Base-by-base conservation (phyloP, 2,113 vertebrate species). In the Cyprinodon variegatus region DNA sequence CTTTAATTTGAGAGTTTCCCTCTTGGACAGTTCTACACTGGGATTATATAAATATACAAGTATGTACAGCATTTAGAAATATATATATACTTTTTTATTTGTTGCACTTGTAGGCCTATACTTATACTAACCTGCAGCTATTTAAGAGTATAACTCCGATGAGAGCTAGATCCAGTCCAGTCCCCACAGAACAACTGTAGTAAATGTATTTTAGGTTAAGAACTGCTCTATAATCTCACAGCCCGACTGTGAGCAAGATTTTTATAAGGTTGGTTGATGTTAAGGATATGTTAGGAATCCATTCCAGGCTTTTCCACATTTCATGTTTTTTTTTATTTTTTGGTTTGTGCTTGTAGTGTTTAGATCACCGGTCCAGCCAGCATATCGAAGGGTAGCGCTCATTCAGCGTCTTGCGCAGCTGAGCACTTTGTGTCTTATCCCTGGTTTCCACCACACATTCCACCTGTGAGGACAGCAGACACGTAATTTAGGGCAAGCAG, bases 381-480 rank as follows among this genome's bases (percentile, higher is more conserved):
- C 68, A 77, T 0, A 95, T 85, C 41, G 92, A 93, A 0, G 96
- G 94, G 78, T 97, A 98, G 38, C 94, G 95, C 61, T 96, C 96
- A 67, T 91, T 75, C 71, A 98, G 89, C 0, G 85, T 89, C 5
- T 92, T 95, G 65, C 90, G 91, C 67, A 98, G 90, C 76, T 97
- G 95, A 74, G 79, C 73, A 14, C 94, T 93, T 78, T 97, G 96
- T 65, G 92, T 87, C 88, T 93, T 95, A 88, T 98, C 96, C 87
- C 95, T 94, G 76, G 95, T 96, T 85, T 97, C 96, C 91, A 96
- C 92, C 3, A 96, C 95, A 89, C 96, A 98, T 85, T 94, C 94
- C 85, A 98, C 95, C 96, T 98, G 91, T 75, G 79, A 81, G 87
- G 72, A 90, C 76, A 86, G 60, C 67, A 61, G 68, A 79, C 59